Conservation (phyloP, 2,797 vertebrate genomes). For the Benthosema pterotum region DNA sequence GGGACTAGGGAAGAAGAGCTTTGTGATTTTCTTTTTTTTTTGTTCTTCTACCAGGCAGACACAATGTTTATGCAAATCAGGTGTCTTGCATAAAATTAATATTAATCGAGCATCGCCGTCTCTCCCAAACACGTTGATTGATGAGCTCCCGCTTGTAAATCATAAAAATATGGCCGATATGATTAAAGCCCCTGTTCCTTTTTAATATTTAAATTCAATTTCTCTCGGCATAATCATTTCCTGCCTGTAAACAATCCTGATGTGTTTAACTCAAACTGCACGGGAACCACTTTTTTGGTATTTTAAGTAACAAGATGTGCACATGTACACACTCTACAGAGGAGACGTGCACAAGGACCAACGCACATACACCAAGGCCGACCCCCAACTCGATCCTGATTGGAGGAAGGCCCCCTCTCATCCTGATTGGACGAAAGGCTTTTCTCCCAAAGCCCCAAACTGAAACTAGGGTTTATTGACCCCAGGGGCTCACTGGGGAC, state of each 20-base stretch:
- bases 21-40: constrained; percentile 35
- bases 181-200: constrained; percentile 55
- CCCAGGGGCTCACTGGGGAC: too few species aligned
- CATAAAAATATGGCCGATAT: constrained; percentile 31
- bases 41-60: constrained; percentile 64
- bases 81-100: constrained; percentile 62
- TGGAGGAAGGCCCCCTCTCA: too few species aligned
- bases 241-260: constrained; percentile 26
- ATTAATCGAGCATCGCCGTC: constrained; percentile 68
- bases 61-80: constrained; percentile 72
- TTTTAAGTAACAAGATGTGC: too few species aligned
- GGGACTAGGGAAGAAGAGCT: constrained; percentile 43
- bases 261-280: too few species aligned
- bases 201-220: constrained; percentile 33
- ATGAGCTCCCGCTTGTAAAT: constrained; percentile 66
- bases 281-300: too few species aligned
- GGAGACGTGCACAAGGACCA: too few species aligned
- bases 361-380: too few species aligned
- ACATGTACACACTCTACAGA: too few species aligned
- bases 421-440: too few species aligned
- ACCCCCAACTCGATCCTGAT: too few species aligned
- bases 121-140: constrained; percentile 66
- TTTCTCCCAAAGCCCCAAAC: too few species aligned
- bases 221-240: constrained; percentile 31
- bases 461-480: too few species aligned